Conservation (phyloP, 2,888 invertebrate genomes). For the Ypsolopha sequella region DNA sequence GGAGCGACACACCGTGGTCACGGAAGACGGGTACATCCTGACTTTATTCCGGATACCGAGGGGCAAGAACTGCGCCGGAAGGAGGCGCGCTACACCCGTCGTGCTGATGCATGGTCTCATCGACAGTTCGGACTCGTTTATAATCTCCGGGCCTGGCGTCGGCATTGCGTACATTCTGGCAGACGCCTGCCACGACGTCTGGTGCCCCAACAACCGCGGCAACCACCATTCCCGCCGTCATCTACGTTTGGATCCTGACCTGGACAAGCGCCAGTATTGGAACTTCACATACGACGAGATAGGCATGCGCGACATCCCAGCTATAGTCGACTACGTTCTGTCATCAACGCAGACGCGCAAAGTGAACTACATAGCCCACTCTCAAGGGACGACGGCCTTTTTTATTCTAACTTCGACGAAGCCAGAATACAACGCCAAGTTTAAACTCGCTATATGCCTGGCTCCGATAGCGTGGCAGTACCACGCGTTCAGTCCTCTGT, state of each 20-base stretch:
- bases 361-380: too few species aligned
- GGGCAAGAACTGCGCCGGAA: not conserved
- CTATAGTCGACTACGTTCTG: too few species aligned
- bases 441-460: too few species aligned
- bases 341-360: too few species aligned
- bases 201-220: not conserved
- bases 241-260: slow-evolving; percentile 49
- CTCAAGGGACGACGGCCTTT: too few species aligned
- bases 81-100: not conserved
- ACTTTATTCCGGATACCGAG: not conserved
- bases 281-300: too few species aligned
- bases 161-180: not conserved
- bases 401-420: too few species aligned
- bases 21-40: slow-evolving; percentile 1
- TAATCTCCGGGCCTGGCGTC: not conserved
- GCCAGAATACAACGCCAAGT: too few species aligned
- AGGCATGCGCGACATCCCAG: too few species aligned
- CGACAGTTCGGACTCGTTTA: not conserved
- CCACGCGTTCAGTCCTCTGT: too few species aligned
- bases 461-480: too few species aligned
- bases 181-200: not conserved
- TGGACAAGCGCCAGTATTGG: too few species aligned
- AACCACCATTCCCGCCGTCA: not conserved
- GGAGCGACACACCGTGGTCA: not conserved
- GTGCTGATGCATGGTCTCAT: not conserved